Evolutionary conservation across 1,140 invertebrate genomes (phyloP), one percentile per base, ranked within the genome.

Genomic region (Trachymyrmex septentrionalis): DNA sequence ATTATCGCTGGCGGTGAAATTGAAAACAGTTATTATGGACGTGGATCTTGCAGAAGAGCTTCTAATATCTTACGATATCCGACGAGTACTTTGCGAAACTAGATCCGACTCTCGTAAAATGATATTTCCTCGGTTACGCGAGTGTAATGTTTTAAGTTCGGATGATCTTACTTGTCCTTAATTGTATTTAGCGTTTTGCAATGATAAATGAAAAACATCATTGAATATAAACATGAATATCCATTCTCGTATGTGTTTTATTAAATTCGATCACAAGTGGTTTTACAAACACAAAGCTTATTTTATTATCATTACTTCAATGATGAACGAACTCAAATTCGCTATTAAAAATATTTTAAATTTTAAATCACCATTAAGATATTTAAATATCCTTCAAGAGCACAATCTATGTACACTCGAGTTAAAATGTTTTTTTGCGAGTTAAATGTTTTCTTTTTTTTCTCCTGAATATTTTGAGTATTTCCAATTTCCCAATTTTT

Each of bases 21-120:
- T 89, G 38, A 53, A 63, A 90, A 88, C 80, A 88, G 81, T 88
- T 76, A 88, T 90, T 90, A 86, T 57, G 53, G n/a, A 27, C 21
- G 64, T 53, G 72, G 64, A 59, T 87, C 81, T 69, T 34, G 34
- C 12, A 67, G 67, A 38, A 80, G 34, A 50, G 80, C 24, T 84
- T 78, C 78, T 90, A 87, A 90, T 87, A 87, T 90, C 75, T 85
- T 84, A 64, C 61, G 30, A 57, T 55, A 55, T 34, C 67, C 30
- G 30, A 30, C 34, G 19, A 48, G 44, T 67, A 53, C 38, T 10
- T 30, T 19, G 61, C 61, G 53, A 61, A 76, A 87, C 55, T 69
- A 87, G 69, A 76, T 75, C 78, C 78, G 88, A 90, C 78, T 72
- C 48, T 85, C 78, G 84, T 82, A 75, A 86, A 86, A 76, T 44